Evolutionary conservation across 2,113 vertebrate species (phyloP).

Genomic region (Chlamydotis undulata): DNA sequence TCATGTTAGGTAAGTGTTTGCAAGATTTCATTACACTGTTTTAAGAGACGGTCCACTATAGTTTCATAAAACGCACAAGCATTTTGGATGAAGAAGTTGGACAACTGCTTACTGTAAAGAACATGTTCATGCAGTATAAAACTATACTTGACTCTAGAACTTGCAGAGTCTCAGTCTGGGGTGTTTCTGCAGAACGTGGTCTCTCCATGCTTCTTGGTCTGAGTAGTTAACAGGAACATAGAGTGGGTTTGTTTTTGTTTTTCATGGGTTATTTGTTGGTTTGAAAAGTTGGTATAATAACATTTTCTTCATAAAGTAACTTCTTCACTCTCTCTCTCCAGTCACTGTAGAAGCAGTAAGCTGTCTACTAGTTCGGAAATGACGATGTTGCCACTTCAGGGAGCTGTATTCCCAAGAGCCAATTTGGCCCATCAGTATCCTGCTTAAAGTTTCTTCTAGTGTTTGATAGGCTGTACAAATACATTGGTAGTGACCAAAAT

Average conservation of each 20-base stretch:
- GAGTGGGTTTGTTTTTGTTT: background rate
- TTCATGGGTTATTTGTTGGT: background rate
- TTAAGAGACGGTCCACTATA: background rate
- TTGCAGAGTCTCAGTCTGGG: background rate
- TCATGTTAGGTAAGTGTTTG: constrained; percentile 49
- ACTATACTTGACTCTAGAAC: background rate
- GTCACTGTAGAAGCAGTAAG: background rate
- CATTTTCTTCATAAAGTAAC: background rate
- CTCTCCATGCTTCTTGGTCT: background rate
- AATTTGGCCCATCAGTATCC: background rate
- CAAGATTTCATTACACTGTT: background rate
- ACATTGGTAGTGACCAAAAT: background rate
- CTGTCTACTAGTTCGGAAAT: background rate
- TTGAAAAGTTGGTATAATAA: background rate
- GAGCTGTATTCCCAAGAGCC: background rate
- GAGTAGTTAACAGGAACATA: background rate
- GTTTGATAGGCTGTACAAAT: background rate
- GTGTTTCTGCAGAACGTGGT: background rate
- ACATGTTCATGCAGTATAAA: background rate
- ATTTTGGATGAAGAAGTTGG: background rate
- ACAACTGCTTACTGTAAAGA: background rate
- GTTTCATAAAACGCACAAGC: background rate
- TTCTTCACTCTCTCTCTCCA: background rate
- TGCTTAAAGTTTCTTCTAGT: background rate
- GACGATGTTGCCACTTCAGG: fast-evolving